Conservation (phyloP, 2,113 vertebrate genomes). For the Pteropus alecto region DNA sequence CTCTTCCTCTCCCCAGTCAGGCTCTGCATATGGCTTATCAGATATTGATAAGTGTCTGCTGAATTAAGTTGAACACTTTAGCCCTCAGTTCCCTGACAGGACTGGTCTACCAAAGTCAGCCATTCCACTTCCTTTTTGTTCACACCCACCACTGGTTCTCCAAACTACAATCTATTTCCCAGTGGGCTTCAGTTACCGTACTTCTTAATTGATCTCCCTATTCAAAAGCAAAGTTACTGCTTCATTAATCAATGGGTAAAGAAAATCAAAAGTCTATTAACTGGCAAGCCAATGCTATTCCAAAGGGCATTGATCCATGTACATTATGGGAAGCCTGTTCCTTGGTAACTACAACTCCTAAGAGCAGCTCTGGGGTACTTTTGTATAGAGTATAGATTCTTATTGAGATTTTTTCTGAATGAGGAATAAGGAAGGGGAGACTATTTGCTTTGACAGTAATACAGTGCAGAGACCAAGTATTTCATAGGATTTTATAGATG, state of each 20-base stretch:
- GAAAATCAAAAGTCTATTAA: slow-evolving; percentile 65
- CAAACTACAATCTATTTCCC: background rate
- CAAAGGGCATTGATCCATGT: background rate
- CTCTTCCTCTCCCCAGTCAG: background rate
- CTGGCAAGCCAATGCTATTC: slow-evolving; percentile 45
- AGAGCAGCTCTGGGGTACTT: background rate
- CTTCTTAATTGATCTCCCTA: slow-evolving; percentile 66
- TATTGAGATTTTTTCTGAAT: background rate
- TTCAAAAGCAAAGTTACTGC: slow-evolving; percentile 55
- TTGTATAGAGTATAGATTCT: background rate
- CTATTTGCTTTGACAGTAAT: background rate
- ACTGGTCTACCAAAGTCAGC: background rate
- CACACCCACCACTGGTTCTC: background rate
- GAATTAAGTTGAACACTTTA: background rate
- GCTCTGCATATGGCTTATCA: background rate
- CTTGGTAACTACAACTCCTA: background rate
- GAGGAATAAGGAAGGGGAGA: background rate
- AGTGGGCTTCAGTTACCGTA: background rate
- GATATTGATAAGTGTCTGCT: background rate
- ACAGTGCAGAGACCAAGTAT: background rate
- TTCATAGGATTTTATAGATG: slow-evolving; percentile 2
- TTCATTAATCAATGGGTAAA: slow-evolving; percentile 59
- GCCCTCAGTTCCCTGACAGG: background rate
- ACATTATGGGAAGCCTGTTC: background rate
- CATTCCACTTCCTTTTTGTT: background rate